A percentile compares a stretch with the other conserved stretches of the same genome.
Evolutionary conservation across 2,113 vertebrate genomes (phyloP).

Genomic region (Phycodurus eques): DNA sequence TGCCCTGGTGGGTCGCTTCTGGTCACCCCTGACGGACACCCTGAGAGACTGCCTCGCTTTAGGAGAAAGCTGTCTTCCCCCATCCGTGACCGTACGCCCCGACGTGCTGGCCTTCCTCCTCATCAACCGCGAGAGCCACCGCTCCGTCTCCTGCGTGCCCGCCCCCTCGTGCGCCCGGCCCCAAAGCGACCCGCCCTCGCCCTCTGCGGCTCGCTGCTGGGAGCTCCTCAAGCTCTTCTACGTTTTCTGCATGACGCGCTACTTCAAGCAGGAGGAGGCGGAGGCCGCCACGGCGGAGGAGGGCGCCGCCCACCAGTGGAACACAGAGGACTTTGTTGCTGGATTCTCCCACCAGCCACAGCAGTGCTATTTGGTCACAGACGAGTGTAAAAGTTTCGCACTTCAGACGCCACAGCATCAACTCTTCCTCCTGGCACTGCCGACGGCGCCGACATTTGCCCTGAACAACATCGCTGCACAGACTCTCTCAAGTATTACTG

Average conservation of each 20-base stretch:
- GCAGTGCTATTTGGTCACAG: constrained; percentile 77
- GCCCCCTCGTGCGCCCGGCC: background rate
- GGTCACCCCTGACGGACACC: constrained; percentile 78
- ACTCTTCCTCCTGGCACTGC: constrained; percentile 75
- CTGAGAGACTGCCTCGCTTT: constrained; percentile 74
- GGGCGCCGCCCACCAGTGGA: constrained; percentile 12
- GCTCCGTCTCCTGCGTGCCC: constrained; percentile 74
- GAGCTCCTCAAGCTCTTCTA: constrained; percentile 81
- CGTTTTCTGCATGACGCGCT: constrained; percentile 70
- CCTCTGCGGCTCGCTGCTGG: constrained; percentile 67
- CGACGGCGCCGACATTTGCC: constrained; percentile 78
- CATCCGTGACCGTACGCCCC: constrained; percentile 65
- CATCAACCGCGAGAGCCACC: constrained; percentile 80
- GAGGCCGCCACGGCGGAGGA: constrained; percentile 37
- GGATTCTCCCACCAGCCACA: constrained; percentile 71
- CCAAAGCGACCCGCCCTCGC: constrained; percentile 11
- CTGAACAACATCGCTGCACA: constrained; percentile 76
- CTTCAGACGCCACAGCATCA: constrained; percentile 78
- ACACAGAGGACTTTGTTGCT: constrained; percentile 73
- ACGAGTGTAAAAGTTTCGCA: constrained; percentile 76
- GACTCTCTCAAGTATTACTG: constrained; percentile 69
- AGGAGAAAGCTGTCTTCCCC: constrained; percentile 68
- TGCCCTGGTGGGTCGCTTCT: constrained; percentile 77
- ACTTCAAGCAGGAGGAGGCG: constrained; percentile 76
- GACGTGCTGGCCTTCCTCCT: constrained; percentile 81